Conservation (phyloP, 2,888 invertebrate species). For the Toxonevra muliebris region DNA sequence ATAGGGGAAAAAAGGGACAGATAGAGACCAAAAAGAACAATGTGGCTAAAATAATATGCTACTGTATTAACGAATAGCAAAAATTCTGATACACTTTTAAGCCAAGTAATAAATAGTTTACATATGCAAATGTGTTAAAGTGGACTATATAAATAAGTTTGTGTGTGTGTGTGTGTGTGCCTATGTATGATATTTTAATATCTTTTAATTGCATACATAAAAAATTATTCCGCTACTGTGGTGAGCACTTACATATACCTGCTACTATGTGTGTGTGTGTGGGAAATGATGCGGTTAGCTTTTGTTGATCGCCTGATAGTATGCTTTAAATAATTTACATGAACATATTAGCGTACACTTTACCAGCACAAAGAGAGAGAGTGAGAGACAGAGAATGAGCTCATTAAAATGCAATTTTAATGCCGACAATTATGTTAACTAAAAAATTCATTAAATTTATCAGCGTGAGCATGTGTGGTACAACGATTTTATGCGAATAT, state of each 20-base stretch:
- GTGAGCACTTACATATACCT: neutral
- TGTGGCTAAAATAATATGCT: neutral
- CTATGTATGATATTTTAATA: conserved; percentile 27
- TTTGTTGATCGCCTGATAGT: neutral
- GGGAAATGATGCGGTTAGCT: neutral
- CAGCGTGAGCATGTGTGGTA: neutral
- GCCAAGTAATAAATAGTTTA: neutral
- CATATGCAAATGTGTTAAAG: neutral
- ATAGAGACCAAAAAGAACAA: too few relatives aligned
- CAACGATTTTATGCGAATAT: neutral
- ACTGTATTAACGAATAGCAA: neutral
- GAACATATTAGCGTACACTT: conserved; percentile 36
- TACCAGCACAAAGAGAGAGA: neutral
- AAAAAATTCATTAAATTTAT: conserved; percentile 16
- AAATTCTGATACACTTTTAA: conserved; percentile 11
- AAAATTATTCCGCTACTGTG: neutral
- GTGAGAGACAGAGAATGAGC: conserved; percentile 10
- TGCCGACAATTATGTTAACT: conserved; percentile 24
- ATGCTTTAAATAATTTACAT: conserved; percentile 36
- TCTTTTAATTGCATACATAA: conserved; percentile 38
- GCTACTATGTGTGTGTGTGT: neutral
- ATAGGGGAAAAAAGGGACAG: too few relatives aligned
- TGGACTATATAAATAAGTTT: neutral
- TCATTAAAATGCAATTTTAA: conserved; percentile 40
- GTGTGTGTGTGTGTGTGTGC: neutral